These are phyloP conservation scores for Danio aesculapii DNA, from an alignment of 2,797 vertebrate genomes.

Conservation along the genomic window DNA sequence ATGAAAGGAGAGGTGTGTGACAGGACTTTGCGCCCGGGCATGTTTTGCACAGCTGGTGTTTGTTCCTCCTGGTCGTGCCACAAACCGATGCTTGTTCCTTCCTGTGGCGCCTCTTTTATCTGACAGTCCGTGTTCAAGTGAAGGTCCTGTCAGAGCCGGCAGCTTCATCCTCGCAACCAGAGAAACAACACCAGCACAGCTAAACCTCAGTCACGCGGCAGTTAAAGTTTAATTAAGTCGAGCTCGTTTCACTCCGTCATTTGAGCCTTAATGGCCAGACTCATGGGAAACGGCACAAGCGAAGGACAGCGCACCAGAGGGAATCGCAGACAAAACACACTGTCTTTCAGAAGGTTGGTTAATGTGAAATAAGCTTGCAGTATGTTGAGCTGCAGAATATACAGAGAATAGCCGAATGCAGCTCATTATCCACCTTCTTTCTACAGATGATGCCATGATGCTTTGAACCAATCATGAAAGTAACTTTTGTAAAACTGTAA, in stretches of 20 bases:
- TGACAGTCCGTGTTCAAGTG: conserved; percentile 68
- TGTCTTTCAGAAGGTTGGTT: conserved; percentile 72
- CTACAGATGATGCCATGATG: no score
- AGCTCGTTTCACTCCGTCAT: conserved; percentile 62
- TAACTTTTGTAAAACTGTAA: no score
- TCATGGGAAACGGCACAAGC: conserved; percentile 32
- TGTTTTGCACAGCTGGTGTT: conserved; percentile 76
- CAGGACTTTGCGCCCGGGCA: conserved; percentile 65
- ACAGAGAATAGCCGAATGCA: background rate
- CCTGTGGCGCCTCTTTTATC: conserved; percentile 75
- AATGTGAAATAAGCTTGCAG: background rate
- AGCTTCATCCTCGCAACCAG: conserved; percentile 11
- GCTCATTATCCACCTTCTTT: background rate
- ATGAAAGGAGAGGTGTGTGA: conserved; percentile 49
- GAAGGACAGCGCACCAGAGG: conserved; percentile 70
- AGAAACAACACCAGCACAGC: conserved; percentile 3
- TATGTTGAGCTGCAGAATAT: background rate
- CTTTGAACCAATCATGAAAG: no score
- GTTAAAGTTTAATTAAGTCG: conserved; percentile 65
- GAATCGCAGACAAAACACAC: conserved; percentile 56
- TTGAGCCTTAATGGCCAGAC: conserved; percentile 47
- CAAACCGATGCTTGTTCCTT: conserved; percentile 66
- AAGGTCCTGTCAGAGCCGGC: conserved; percentile 38
- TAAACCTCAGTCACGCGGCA: conserved; percentile 8
- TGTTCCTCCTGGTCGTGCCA: conserved; percentile 72